Evolutionary conservation across 1,140 invertebrate genomes (phyloP), one percentile per base, ranked within the genome.

Genomic region (Dendrolimus punctatus): DNA sequence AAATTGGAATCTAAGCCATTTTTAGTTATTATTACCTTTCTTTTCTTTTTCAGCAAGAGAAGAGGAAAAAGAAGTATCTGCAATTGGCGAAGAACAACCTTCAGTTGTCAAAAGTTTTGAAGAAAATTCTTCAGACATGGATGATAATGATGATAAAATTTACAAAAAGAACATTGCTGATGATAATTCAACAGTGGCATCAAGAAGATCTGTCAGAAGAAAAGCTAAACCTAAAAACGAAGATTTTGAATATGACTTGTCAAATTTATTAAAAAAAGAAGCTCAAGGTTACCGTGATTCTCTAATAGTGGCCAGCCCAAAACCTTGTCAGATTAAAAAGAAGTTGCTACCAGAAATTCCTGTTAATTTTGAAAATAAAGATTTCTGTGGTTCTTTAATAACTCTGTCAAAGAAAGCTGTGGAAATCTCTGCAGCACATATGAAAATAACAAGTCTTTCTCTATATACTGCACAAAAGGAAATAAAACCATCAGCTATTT

Each of bases 241-340:
- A 61, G 91, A 93, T 78, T 93, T 92, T 73, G 90, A 92, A 53
- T 92, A 93, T 68, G 91, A 92, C 76, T 71, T 91, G 53, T 87
- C 87, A n/a, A 87, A 89, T 82, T 64, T 89, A 57, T 57, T 90
- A 58, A 82, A 89, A 82, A 80, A 81, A 70, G 83, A 87, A 78
- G 78, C 76, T 2, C 80, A 86, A 54, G 80, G 83, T 5, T 84
- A 84, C 54, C 71, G 78, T 49, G 83, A 86, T 52, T 73, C 76
- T 5, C 68, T 73, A 52, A 49, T 56, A 42, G 52, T 68, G 9
- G 55, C 57, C 45, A 62, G 51, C 46, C 10, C 66, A 9, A 84
- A 76, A 66, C 8, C 64, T 38, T 50, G 44, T 53, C 66, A 66
- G 66, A 68, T 10, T 41, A 86, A 80, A 64, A 83, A 79, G 62